phyloP scores from a whole-genome alignment of 2,797 vertebrate species.

The Propithecus deckenii region DNA sequence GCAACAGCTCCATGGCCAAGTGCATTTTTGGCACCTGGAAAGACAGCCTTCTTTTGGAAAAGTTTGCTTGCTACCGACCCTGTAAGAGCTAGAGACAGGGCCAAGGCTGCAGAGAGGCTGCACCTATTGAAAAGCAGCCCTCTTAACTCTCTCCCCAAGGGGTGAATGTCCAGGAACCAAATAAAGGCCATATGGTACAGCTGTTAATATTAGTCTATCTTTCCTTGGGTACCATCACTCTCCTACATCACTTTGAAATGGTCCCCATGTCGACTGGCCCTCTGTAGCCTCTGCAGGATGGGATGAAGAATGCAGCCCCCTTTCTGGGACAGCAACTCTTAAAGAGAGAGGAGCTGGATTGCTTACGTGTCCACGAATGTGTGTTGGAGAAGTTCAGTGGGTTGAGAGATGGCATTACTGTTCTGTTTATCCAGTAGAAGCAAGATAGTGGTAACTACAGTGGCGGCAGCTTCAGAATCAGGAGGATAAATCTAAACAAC shows the following conservation, averaged over 20 bases:
- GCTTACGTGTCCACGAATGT: not conserved
- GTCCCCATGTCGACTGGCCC: not conserved
- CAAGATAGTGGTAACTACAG: not conserved
- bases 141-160: conserved; percentile 19
- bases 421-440: not conserved
- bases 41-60: conserved; percentile 62
- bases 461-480: not conserved
- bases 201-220: not conserved
- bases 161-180: conserved; percentile 21
- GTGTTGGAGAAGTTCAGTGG: not conserved
- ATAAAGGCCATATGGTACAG: not conserved
- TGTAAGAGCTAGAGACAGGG: conserved; percentile 28
- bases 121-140: conserved; percentile 48
- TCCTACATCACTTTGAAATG: not conserved
- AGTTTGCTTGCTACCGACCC: conserved; percentile 64
- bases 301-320: not conserved
- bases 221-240: not conserved
- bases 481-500: not conserved
- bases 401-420: not conserved
- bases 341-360: not conserved
- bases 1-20: conserved; percentile 50
- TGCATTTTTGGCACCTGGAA: conserved; percentile 68
- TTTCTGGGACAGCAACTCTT: not conserved
- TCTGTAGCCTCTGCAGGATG: not conserved
- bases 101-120: conserved; percentile 44